A percentile compares a stretch with the other conserved stretches of the same genome.
Conservation (phyloP, 2,888 invertebrate genomes). For the Dynastes tityus region DNA sequence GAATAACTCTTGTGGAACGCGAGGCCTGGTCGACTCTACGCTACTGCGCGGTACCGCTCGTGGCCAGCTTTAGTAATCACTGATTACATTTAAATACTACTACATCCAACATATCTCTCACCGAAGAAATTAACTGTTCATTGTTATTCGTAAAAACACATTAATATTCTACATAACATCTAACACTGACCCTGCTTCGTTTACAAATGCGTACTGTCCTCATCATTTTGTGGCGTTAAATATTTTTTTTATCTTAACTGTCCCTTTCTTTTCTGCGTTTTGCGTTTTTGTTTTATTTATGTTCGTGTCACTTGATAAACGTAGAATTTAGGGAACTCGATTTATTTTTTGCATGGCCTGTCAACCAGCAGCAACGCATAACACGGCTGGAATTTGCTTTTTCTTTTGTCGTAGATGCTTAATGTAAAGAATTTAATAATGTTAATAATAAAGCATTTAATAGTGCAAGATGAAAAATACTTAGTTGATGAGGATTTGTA, state of each 20-base stretch:
- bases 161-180: neutral
- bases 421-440: neutral
- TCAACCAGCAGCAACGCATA: neutral
- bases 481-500: no score
- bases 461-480: no score
- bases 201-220: no score
- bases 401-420: neutral
- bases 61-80: no score
- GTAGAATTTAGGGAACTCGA: neutral
- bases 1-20: no score
- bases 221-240: neutral
- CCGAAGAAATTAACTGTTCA: no score
- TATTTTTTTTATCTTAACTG: neutral
- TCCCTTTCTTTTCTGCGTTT: neutral
- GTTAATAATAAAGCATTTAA: no score
- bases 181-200: neutral
- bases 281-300: neutral
- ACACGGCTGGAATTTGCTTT: neutral
- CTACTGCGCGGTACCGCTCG: no score
- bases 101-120: no score
- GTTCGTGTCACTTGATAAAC: constrained; percentile 10
- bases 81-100: no score
- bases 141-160: neutral
- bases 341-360: constrained; percentile 15
- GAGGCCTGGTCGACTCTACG: no score